phyloP scores from a whole-genome alignment of 2,113 vertebrate species.

The Cinclus cinclus region DNA sequence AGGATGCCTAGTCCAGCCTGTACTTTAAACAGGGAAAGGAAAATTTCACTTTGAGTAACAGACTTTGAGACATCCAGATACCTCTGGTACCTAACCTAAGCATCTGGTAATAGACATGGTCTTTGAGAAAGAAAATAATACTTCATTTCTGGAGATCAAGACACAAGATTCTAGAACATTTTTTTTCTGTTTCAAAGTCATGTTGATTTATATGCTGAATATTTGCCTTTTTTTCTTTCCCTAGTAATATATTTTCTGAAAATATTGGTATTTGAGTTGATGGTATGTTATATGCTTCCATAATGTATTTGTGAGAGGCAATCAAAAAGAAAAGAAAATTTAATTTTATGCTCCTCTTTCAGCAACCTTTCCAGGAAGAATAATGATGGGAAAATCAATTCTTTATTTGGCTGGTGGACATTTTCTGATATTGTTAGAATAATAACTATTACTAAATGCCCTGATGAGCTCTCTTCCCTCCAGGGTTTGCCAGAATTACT shows the following conservation, averaged over 20 bases:
- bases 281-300: neutral
- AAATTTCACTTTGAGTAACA: neutral
- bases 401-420: neutral
- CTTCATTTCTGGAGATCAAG: neutral
- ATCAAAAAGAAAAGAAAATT: slow-evolving; percentile 9
- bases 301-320: slow-evolving; percentile 21
- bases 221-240: neutral
- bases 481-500: neutral
- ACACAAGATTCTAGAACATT: neutral
- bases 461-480: neutral
- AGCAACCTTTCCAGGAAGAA: slow-evolving; percentile 21
- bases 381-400: slow-evolving; percentile 16
- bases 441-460: neutral
- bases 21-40: neutral
- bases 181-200: neutral
- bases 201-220: neutral
- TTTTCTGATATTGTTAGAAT: slow-evolving; percentile 2
- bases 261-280: neutral
- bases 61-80: neutral
- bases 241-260: slow-evolving; percentile 2
- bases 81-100: neutral
- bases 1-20: neutral
- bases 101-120: neutral
- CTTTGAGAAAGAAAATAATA: neutral
- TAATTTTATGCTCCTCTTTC: slow-evolving; percentile 37